A percentile compares a stretch with the other conserved stretches of the same genome.
Conservation (phyloP, 2,888 invertebrate genomes). For the Anorthoa munda region DNA sequence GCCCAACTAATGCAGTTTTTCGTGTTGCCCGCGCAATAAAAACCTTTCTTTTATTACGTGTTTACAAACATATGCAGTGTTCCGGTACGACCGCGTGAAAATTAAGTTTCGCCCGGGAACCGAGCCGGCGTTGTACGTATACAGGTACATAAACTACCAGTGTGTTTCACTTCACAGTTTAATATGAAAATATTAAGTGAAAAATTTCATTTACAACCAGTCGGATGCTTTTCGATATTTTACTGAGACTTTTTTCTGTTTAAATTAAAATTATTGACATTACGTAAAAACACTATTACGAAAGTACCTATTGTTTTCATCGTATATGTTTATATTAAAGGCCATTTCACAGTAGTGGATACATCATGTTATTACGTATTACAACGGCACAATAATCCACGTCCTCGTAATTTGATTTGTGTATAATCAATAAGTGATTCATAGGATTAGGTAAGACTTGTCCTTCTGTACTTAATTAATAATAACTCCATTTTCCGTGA, state of each 20-base stretch:
- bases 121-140: slow-evolving; percentile 47
- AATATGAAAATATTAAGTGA: slow-evolving; percentile 73
- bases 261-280: slow-evolving; percentile 29
- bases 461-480: slow-evolving; percentile 43
- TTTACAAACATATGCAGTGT: slow-evolving; percentile 77
- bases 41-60: slow-evolving; percentile 75
- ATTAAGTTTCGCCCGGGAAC: slow-evolving; percentile 75
- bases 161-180: slow-evolving; percentile 64
- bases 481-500: slow-evolving; percentile 34
- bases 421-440: slow-evolving; percentile 51
- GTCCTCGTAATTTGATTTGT: slow-evolving; percentile 39
- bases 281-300: slow-evolving; percentile 3
- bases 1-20: slow-evolving; percentile 68
- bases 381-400: slow-evolving; percentile 28
- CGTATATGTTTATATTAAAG: neutral
- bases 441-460: slow-evolving; percentile 36
- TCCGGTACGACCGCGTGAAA: slow-evolving; percentile 74
- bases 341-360: slow-evolving; percentile 7
- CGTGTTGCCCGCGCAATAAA: slow-evolving; percentile 71
- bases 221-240: slow-evolving; percentile 50
- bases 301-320: neutral
- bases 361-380: slow-evolving; percentile 17
- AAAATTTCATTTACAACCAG: slow-evolving; percentile 72
- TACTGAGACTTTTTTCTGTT: slow-evolving; percentile 5
- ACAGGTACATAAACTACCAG: slow-evolving; percentile 50